A percentile compares a stretch with the other conserved stretches of the same genome.
Conservation (phyloP, 2,888 invertebrate species). For the Allacma fusca region DNA sequence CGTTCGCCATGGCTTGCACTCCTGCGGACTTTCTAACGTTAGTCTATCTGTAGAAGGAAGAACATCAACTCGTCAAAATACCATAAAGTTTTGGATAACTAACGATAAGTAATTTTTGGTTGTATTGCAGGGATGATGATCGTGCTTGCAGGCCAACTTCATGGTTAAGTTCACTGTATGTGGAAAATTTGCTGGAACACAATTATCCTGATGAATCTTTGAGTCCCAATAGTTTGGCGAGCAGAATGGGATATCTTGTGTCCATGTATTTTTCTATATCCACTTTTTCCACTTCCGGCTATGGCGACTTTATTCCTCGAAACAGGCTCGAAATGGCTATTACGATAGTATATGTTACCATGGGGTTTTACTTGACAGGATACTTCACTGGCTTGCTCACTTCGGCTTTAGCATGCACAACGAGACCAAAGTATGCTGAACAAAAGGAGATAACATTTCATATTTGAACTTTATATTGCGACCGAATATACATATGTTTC, state of each 20-base stretch:
- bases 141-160: too few relatives aligned
- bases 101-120: too few relatives aligned
- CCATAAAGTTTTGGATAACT: too few relatives aligned
- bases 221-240: constrained; percentile 39
- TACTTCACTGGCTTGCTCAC: constrained; percentile 58
- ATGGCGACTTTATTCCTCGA: constrained; percentile 58
- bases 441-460: too few relatives aligned
- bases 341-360: constrained; percentile 47
- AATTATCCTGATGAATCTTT: background rate
- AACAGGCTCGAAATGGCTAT: constrained; percentile 50
- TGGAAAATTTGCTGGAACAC: background rate
- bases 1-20: too few relatives aligned
- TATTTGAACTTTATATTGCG: too few relatives aligned
- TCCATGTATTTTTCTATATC: constrained; percentile 55
- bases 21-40: too few relatives aligned
- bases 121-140: too few relatives aligned
- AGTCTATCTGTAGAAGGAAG: too few relatives aligned
- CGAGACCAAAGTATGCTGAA: constrained; percentile 56
- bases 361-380: constrained; percentile 55
- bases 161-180: constrained; percentile 21
- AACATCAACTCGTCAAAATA: too few relatives aligned
- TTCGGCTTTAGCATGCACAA: constrained; percentile 55
- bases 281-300: constrained; percentile 55
- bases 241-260: constrained; percentile 47
- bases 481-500: too few relatives aligned